Base-by-base conservation (phyloP, 2,888 invertebrate genomes). In the Drosophila prostipennis region DNA sequence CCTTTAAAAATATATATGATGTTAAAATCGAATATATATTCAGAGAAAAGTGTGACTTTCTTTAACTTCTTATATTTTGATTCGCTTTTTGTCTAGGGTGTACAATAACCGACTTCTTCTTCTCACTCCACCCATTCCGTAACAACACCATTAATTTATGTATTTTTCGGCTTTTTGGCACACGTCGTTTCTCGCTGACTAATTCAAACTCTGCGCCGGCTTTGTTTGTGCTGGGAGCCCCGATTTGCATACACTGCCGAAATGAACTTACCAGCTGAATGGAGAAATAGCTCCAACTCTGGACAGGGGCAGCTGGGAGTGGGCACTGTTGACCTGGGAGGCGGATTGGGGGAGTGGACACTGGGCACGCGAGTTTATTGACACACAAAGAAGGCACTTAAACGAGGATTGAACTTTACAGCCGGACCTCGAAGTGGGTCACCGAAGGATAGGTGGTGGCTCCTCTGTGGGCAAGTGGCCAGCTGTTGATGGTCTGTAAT, bases 301-400 rank as follows among this genome's bases (percentile, higher is more conserved):
- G 19, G 19, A 34, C 37, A 11, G 34, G 26, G 23, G n/a, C 19
- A 8, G 19, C 32, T n/a, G 52, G 52, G 59, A 8, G 36, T 14
- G 26, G 54, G 16, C 14, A 4, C 34, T 34, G 48, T 16, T 19
- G 51, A 39, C 52, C 10, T 10, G 29, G 42, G 48, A 11, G 39
- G 56, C 26, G n/a, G 51, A 36, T 36, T 49, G 19, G n/a, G 46
- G 34, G 29, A 26, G 32, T 45, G 37, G 59, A 46, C 70, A 77
- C 64, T 59, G 79, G 77, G 68, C 77, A 77, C 63, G 61, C 56
- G 69, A 75, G 83, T 87, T 85, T 82, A 71, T 85, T 79, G 83
- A 83, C 83, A 85, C 76, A 82, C 58, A 52, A 72, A 58, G 43
- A 36, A 65, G 65, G 55, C 49, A 71, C 61, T 76, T 67, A 39